phyloP scores from a whole-genome alignment of 2,797 vertebrate species.

The Danio kyathit region DNA sequence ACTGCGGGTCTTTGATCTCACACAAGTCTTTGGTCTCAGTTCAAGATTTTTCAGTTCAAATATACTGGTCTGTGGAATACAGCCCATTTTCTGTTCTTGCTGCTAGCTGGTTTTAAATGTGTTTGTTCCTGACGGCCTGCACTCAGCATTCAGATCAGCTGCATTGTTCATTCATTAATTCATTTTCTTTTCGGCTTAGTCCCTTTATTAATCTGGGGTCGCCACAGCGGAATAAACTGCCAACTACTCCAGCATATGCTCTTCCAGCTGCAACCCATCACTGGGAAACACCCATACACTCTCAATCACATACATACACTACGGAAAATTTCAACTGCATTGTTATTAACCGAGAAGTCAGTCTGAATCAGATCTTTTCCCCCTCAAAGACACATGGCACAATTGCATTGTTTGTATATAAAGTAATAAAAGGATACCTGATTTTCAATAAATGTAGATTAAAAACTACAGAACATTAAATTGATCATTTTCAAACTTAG shows the following conservation, averaged over 20 bases:
- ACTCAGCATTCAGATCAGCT: conserved; percentile 11
- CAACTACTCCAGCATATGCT: too few species aligned
- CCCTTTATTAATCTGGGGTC: too few species aligned
- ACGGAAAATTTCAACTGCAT: too few species aligned
- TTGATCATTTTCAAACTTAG: too few species aligned
- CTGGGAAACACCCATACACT: too few species aligned
- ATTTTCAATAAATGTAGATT: background rate
- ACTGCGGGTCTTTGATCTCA: background rate
- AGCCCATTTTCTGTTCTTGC: background rate
- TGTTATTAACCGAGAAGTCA: conserved; percentile 7
- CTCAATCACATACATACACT: too few species aligned
- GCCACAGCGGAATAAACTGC: too few species aligned
- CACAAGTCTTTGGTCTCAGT: conserved; percentile 7
- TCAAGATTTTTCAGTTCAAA: background rate
- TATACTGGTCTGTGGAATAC: background rate
- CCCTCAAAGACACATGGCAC: background rate
- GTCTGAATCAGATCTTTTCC: background rate
- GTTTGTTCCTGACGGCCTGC: background rate
- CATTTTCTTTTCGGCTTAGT: too few species aligned
- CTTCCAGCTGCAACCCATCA: too few species aligned
- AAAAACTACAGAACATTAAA: background rate
- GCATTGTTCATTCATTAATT: too few species aligned
- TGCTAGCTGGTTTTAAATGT: background rate
- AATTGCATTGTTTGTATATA: background rate
- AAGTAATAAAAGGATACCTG: background rate